Percentiles rank a stretch among this genome's conserved stretches.
Conservation (phyloP, 2,888 invertebrate genomes). For the Sisyra terminalis region DNA sequence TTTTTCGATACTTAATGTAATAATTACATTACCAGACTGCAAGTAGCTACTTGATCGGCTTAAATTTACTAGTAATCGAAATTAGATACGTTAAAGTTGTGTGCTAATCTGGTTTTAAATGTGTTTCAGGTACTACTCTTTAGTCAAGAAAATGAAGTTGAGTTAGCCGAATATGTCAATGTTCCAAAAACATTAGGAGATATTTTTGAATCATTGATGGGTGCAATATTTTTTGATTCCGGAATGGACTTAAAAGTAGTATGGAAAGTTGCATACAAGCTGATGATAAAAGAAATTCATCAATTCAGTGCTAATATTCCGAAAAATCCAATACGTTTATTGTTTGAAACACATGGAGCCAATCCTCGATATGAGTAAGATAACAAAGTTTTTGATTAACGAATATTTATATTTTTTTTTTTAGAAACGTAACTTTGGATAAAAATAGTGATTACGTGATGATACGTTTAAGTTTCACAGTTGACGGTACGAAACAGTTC, state of each 20-base stretch:
- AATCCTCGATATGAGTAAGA: slow-evolving; percentile 57
- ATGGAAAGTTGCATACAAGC: slow-evolving; percentile 68
- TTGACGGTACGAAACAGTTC: slow-evolving; percentile 35
- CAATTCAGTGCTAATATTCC: slow-evolving; percentile 70
- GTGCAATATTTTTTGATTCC: slow-evolving; percentile 80
- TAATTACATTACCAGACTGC: too few relatives aligned
- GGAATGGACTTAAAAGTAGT: slow-evolving; percentile 50
- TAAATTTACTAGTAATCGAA: too few relatives aligned
- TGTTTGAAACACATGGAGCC: slow-evolving; percentile 69
- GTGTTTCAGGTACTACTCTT: slow-evolving; percentile 32
- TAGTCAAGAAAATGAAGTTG: slow-evolving; percentile 44
- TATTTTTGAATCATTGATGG: slow-evolving; percentile 80
- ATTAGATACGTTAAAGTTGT: too few relatives aligned
- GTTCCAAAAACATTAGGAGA: slow-evolving; percentile 91
- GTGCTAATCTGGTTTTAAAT: too few relatives aligned
- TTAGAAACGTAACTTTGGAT: not conserved
- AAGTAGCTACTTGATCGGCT: too few relatives aligned
- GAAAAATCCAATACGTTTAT: slow-evolving; percentile 72
- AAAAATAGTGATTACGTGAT: slow-evolving; percentile 23
- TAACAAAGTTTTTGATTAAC: slow-evolving; percentile 1
- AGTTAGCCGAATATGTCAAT: slow-evolving; percentile 61
- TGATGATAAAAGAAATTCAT: slow-evolving; percentile 78
- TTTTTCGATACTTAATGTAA: too few relatives aligned
- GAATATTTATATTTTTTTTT: not conserved
- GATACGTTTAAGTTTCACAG: slow-evolving; percentile 43